Base-by-base conservation (phyloP, 1,140 invertebrate genomes). In the Pseudachorutes palmiensis region DNA sequence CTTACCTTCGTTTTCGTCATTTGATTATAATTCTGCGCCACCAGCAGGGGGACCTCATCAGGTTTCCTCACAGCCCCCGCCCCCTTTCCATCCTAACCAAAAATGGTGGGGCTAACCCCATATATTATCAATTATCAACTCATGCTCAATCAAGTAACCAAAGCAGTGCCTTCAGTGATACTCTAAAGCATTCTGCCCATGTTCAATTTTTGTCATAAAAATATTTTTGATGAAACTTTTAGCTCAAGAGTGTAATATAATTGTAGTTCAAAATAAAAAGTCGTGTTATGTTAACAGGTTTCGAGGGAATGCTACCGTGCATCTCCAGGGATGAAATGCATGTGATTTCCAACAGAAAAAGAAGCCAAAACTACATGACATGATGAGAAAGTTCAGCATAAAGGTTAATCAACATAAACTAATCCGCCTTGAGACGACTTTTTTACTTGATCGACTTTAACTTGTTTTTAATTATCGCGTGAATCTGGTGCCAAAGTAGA, bases 1-100 rank as follows among this genome's bases (percentile, higher is more conserved):
- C 22, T 30, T 60, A 9, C 58, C 58, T 9, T 29, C 58, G 31
- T 60, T 60, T 24, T 60, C 58, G 3, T 60, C 58, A 60, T 60
- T 60, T 30, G 58, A 60, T 60, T 60, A 60, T 60, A 60, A 28
- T 30, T 16, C 26, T 12, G 24, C 58, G 9, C 26, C 58, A n/a
- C 51, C 14, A 57, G 14, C 24, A 30, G 5, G 12, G 2, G 12
- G 3, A 9, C 26, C 31, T 60, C 58, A 28, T 29, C 30, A 3
- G 31, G 58, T 60, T 55, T 22, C 12, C 12, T 55, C 51, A 19
- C 51, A 55, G 51, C 51, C 51, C 9, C 51, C 51, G 5, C 51
- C 51, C 12, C 51, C 51, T 5, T 55, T 55, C 24, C 51, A 55
- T 24, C 51, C 51, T 3, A 24, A 12, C 5, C 51, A 55, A 55